These are phyloP conservation scores for Glareola pratincola DNA, from an alignment of 2,113 vertebrate genomes.

Conservation along the genomic window DNA sequence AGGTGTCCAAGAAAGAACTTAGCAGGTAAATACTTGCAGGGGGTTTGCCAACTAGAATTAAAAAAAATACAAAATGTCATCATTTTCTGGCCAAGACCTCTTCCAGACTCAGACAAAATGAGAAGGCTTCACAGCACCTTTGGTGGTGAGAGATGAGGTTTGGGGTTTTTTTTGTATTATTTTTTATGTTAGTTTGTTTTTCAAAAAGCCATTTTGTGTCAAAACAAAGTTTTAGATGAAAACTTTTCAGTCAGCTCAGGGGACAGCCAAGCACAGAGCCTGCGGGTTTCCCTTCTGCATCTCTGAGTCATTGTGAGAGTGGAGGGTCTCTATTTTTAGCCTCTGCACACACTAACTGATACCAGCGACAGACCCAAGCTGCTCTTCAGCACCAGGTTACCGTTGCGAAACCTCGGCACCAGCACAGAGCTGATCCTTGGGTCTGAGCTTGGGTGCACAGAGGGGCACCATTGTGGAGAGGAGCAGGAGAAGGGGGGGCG, in stretches of 20 bases:
- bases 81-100: background rate
- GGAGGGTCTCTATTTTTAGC: constrained; percentile 65
- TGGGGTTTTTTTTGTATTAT: background rate
- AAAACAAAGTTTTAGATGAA: constrained; percentile 38
- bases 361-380: background rate
- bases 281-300: constrained; percentile 61
- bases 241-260: background rate
- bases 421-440: background rate
- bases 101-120: background rate
- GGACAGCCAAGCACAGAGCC: constrained; percentile 4
- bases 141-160: background rate
- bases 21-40: background rate
- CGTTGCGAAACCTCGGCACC: fast-evolving
- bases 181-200: background rate
- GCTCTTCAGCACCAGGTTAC: background rate
- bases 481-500: background rate
- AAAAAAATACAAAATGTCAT: background rate
- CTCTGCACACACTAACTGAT: constrained; percentile 30
- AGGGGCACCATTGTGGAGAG: background rate
- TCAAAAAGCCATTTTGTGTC: background rate
- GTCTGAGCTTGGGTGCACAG: background rate
- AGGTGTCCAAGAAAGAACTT: background rate
- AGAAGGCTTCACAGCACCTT: background rate
- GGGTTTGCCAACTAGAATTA: background rate
- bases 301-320: constrained; percentile 64